Evolutionary conservation across 2,797 vertebrate genomes (phyloP), one percentile per base, ranked within the genome.

Genomic region (Oreortyx pictus): DNA sequence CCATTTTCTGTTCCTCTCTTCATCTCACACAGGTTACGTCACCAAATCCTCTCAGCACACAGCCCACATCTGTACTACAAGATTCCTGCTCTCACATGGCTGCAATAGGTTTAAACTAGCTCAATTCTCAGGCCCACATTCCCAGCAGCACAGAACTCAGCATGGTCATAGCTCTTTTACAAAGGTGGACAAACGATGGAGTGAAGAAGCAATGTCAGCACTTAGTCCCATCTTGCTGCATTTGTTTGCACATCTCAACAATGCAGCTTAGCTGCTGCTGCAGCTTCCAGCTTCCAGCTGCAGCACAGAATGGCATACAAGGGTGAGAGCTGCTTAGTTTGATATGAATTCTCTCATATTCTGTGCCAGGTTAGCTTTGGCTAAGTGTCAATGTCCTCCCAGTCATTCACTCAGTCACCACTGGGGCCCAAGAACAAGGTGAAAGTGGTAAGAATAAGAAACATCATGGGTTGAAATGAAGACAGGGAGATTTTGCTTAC

Each of bases 361-460:
- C 39, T 43, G 47, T 2, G 46, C 14, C 27, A 46, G 54, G 41
- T 33, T 31, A 72, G 44, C 72, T 31, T 11, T 52, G 57, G 52
- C 33, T 41, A 54, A 70, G 43, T 80, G 43, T 43, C 56, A 62
- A 62, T 0, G 0, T 46, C 43, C 25, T 70, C 43, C 22, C 46
- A 62, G 39, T 19, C 2, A 3, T 50, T 59, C 6, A 0, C 14
- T 65, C 2, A 0, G 44, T 65, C 64, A n/a, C n/a, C 72, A 18
- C 31, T 64, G 19, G n/a, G 20, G n/a, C 33, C 20, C 11, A 20
- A 82, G 27, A 37, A 80, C 0, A 0, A 7, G 18, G 12, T 77
- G 39, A 90, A 59, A 81, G 35, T 3, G 64, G 12, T 13, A 41
- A 41, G 27, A 91, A 76, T 0, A 5, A 87, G 20, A 81, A 88